phyloP scores from a whole-genome alignment of 2,113 vertebrate species.

The Electrona antarctica region DNA sequence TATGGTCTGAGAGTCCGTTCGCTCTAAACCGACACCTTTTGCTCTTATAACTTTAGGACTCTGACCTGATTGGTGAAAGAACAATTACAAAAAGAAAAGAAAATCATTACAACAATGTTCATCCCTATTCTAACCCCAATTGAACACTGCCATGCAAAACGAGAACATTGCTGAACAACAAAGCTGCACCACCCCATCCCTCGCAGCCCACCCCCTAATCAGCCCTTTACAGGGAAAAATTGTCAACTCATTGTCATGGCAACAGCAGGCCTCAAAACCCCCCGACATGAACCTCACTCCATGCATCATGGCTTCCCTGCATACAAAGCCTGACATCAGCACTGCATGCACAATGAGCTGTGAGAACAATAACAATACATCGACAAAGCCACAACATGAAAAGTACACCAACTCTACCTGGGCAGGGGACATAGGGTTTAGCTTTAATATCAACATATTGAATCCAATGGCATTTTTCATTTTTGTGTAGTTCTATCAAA shows the following conservation, averaged over 20 bases:
- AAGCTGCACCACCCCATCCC: constrained; percentile 32
- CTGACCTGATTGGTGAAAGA: constrained; percentile 99
- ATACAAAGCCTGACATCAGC: constrained; percentile 72
- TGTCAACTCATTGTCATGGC: constrained; percentile 71
- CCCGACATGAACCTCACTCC: constrained; percentile 73
- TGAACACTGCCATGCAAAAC: constrained; percentile 72
- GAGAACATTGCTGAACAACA: constrained; percentile 37
- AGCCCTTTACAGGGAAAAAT: constrained; percentile 38
- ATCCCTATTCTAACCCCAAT: constrained; percentile 32
- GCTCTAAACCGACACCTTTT: constrained; percentile 97
- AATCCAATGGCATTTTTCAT: constrained; percentile 20
- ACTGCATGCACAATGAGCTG: constrained; percentile 66
- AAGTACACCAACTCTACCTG: neutral
- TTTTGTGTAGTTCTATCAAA: constrained; percentile 8
- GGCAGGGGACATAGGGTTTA: neutral
- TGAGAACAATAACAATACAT: constrained; percentile 48
- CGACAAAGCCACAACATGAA: constrained; percentile 39
- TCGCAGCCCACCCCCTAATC: constrained; percentile 20
- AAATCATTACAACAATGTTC: constrained; percentile 61
- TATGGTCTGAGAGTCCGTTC: constrained; percentile 99
- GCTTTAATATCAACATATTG: constrained; percentile 11
- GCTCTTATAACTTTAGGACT: constrained; percentile 99
- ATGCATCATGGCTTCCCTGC: constrained; percentile 71
- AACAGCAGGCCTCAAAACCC: constrained; percentile 56
- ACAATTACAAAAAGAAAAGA: constrained; percentile 84